Base-by-base conservation (phyloP, 2,888 invertebrate species). In the Eupelmus urozonus region DNA sequence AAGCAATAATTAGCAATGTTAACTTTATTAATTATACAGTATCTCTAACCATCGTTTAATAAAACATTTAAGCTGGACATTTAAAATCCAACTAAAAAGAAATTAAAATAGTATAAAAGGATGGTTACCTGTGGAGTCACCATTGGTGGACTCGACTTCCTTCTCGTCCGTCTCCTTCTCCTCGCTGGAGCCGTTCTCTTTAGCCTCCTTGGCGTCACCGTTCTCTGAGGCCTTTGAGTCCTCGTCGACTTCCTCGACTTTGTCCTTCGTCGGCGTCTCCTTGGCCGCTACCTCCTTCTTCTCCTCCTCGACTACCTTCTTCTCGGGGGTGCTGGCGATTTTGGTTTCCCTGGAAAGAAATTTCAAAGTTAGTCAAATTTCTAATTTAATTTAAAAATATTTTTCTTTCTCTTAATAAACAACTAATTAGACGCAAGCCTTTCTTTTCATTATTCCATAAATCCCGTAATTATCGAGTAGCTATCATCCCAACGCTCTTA, bases 291-390 rank as follows among this genome's bases (percentile, higher is more conserved):
- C 88, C 67, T 86, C 91, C 91, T 89, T 88, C 82, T 92, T 92
- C 85, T 87, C 85, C 53, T 91, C 91, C 76, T 91, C 91, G 85
- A 82, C 85, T 79, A 82, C 86, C 91, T 87, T 89, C 85, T 93
- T 93, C 85, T 90, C 90, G 63, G 90, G 90, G 5, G 90, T 75
- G 71, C 77, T 71, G 49, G 20, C 75, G 23, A 73, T 20, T 71
- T 66, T 76, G 79, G 75, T 79, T 79, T 79, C 79, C 75, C 79
- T 76, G 69, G 13, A 9, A 45, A 45, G n/a, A n/a, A n/a, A n/a
- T n/a, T n/a, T n/a, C n/a, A n/a, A n/a, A 45, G 2, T 45, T 45
- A 7, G 16, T 45, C 13, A 45, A 45, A 45, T 34, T 34, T 34
- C 9, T 34, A 9, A 34, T 34, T 34, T 34, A 34, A 34, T n/a